Evolutionary conservation across 2,888 invertebrate species (phyloP), one percentile per base, ranked within the genome.

Genomic region (Halocaridina rubra): DNA sequence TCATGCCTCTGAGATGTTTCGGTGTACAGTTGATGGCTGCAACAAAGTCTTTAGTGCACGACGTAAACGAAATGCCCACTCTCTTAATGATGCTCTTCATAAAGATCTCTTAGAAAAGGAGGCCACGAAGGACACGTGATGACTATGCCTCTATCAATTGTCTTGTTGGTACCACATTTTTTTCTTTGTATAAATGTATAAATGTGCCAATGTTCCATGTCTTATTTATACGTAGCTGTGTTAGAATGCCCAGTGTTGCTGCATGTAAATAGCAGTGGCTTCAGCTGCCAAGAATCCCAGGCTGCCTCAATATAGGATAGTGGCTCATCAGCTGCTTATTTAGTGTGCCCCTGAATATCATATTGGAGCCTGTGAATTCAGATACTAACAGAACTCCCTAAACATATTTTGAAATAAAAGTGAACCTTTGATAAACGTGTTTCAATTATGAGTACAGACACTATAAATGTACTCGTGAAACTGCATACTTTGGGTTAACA

Each of bases 11-110:
- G 94, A 95, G 84, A 93, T 95, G 91, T 94, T 94, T 89, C 93
- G 94, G 87, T 96, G 96, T 91, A 94, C 94, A n/a, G 92, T 95
- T 75, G 93, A 93, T 84, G 95, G 95, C 16, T 96, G 96, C 91
- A 94, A 94, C 75, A 94, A 95, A 89, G 94, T 95, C 72, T 96
- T 96, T 91, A 94, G 95, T 86, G 95, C 96, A 13, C 93, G 94
- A 89, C 95, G 95, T 88, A 94, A 94, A 89, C 93, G 96, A 86
- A 96, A 95, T 90, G 92, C 94, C 74, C 96, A 96, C 91, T 94
- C 94, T 85, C 95, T 95, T 89, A 93, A 94, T 89, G 94, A 94
- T 88, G 91, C 92, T 84, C 90, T 93, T 29, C 93, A 93, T 88
- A 71, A 84, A 78, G 82, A 82, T 27, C 77, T 84, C 13, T 57